These are phyloP conservation scores for Cheilosia soror DNA, from an alignment of 2,888 invertebrate species.

Conservation along the genomic window DNA sequence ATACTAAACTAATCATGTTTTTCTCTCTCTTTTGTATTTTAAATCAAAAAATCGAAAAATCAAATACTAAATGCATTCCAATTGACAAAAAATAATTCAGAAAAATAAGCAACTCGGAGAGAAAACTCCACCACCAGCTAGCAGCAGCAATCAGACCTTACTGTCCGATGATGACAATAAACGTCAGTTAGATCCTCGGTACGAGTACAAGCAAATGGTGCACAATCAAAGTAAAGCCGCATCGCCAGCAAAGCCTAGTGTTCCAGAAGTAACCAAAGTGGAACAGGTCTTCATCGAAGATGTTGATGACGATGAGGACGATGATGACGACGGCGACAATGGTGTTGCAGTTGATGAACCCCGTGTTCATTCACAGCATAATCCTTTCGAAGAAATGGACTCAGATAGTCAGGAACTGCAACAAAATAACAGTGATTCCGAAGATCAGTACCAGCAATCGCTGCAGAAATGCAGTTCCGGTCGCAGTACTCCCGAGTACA, in stretches of 20 bases:
- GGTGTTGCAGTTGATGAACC: slow-evolving; percentile 68
- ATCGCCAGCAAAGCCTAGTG: neutral
- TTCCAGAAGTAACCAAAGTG: slow-evolving; percentile 76
- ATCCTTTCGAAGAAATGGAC: slow-evolving; percentile 22
- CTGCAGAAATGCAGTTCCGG: slow-evolving; percentile 80
- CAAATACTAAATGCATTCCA: slow-evolving; percentile 36
- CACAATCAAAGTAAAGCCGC: slow-evolving; percentile 74
- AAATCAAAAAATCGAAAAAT: slow-evolving; percentile 13
- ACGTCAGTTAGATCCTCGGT: slow-evolving; percentile 71
- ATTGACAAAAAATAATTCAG: slow-evolving; percentile 47
- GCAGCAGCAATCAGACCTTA: slow-evolving; percentile 2
- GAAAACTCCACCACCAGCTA: slow-evolving; percentile 61
- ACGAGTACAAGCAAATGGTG: slow-evolving; percentile 80
- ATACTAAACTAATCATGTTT: slow-evolving; percentile 62
- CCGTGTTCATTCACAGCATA: neutral
- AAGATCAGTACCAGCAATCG: slow-evolving; percentile 79
- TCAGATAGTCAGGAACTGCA: slow-evolving; percentile 35
- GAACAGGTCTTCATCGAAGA: slow-evolving; percentile 81
- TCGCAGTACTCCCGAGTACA: slow-evolving; percentile 81
- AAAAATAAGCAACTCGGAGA: slow-evolving; percentile 53
- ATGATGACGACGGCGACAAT: slow-evolving; percentile 76
- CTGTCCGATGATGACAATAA: slow-evolving; percentile 19
- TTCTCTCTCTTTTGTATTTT: slow-evolving; percentile 64
- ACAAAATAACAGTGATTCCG: slow-evolving; percentile 81
- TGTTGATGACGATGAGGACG: slow-evolving; percentile 76